phyloP scores from a whole-genome alignment of 2,888 invertebrate genomes.

The Lasiommata megera region DNA sequence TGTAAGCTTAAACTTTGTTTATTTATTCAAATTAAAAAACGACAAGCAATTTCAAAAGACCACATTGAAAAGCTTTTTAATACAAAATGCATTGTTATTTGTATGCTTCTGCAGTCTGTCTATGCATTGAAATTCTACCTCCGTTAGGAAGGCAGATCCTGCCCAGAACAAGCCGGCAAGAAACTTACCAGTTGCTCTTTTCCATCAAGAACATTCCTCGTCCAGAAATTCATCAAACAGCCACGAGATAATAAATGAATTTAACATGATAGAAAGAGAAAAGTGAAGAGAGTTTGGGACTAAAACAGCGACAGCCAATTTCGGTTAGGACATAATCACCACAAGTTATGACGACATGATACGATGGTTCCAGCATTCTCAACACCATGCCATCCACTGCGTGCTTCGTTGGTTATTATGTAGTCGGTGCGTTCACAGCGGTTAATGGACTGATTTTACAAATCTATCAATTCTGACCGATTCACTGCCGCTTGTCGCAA shows the following conservation, averaged over 20 bases:
- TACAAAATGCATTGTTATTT: too few species aligned
- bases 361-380: constrained; percentile 19
- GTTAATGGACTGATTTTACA: constrained; percentile 39
- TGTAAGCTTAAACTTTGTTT: not conserved
- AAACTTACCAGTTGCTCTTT: too few species aligned
- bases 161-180: too few species aligned
- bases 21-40: not conserved
- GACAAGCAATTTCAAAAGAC: too few species aligned
- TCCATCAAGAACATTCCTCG: too few species aligned
- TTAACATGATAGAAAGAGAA: too few species aligned
- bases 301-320: constrained; percentile 23
- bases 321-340: constrained; percentile 28
- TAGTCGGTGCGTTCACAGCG: constrained; percentile 36
- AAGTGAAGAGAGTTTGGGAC: constrained; percentile 21
- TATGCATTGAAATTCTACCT: too few species aligned
- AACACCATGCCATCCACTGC: constrained; percentile 41
- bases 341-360: constrained; percentile 33
- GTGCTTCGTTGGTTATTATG: constrained; percentile 39
- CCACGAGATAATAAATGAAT: too few species aligned
- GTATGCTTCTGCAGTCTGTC: too few species aligned
- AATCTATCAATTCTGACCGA: constrained; percentile 70
- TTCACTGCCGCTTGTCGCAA: constrained; percentile 53
- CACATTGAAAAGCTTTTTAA: too few species aligned
- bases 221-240: not conserved
- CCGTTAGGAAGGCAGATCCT: too few species aligned